A percentile compares a stretch with the other conserved stretches of the same genome.
Conservation (phyloP, 2,797 vertebrate species). For the Urocyon cinereoargenteus region DNA sequence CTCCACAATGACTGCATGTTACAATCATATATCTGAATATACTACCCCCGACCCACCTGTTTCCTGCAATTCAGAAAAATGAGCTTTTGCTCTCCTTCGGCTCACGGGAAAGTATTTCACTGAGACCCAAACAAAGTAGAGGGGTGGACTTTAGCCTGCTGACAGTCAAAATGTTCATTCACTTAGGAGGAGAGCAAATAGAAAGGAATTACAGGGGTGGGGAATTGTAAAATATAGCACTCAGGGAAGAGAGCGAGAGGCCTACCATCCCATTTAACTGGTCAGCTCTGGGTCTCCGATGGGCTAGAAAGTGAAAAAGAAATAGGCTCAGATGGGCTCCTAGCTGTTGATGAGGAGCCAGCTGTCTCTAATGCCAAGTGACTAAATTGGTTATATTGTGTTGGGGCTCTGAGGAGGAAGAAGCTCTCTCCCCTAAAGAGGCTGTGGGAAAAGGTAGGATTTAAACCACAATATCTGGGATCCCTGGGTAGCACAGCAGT, state of each 20-base stretch:
- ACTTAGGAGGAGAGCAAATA: neutral
- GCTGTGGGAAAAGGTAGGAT: neutral
- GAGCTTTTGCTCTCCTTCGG: neutral
- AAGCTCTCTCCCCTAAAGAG: neutral
- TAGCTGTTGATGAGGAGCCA: neutral
- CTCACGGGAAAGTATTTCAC: neutral
- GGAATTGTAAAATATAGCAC: neutral
- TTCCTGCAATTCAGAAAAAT: neutral
- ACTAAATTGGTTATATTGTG: neutral
- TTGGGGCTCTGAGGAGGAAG: neutral
- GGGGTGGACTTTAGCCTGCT: neutral
- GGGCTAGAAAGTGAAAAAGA: neutral
- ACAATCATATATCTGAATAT: neutral
- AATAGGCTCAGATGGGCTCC: neutral
- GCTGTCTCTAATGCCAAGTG: too few relatives aligned
- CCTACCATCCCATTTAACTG: neutral
- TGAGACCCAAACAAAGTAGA: neutral
- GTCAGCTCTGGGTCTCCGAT: neutral
- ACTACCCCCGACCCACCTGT: neutral
- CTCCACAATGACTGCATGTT: neutral
- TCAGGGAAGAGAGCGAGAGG: neutral
- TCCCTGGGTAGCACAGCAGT: too few relatives aligned
- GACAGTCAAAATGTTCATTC: neutral
- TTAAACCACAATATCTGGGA: neutral
- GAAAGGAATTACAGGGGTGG: neutral